phyloP scores from a whole-genome alignment of 1,140 invertebrate genomes.

The Acyrthosiphon pisum region DNA sequence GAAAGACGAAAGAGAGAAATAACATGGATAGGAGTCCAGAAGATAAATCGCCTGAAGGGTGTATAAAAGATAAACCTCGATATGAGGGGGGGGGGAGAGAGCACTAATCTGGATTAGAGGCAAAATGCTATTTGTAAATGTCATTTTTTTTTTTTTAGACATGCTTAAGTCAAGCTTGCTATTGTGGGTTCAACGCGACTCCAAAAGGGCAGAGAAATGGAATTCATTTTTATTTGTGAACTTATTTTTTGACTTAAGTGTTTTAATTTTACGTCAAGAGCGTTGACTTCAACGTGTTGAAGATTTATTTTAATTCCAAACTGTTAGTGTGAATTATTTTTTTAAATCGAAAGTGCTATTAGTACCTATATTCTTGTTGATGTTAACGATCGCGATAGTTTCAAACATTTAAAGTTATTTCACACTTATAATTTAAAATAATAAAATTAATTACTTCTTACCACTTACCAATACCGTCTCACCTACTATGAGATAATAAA shows the following conservation, averaged over 20 bases:
- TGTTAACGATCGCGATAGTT: neutral
- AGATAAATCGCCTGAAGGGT: slow-evolving; percentile 44
- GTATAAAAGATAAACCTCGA: slow-evolving; percentile 29
- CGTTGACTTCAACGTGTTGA: neutral
- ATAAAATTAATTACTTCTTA: too few relatives aligned
- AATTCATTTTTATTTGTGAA: neutral
- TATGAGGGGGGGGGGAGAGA: neutral
- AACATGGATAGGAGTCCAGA: neutral
- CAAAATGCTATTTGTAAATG: slow-evolving; percentile 44
- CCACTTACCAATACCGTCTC: too few relatives aligned
- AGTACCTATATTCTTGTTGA: neutral
- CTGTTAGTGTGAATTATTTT: neutral
- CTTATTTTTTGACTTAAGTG: neutral
- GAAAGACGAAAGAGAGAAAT: neutral
- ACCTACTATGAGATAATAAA: too few relatives aligned
- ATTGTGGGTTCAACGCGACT: too few relatives aligned
- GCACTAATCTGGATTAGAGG: slow-evolving; percentile 43
- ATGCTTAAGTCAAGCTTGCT: neutral
- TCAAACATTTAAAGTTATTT: neutral
- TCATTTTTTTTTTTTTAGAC: slow-evolving; percentile 36
- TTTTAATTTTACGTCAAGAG: neutral
- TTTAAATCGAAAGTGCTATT: neutral
- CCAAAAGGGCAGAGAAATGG: neutral
- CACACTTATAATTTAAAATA: neutral
- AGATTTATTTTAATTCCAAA: neutral